These are phyloP conservation scores for Corythoichthys intestinalis DNA, from an alignment of 2,113 vertebrate genomes.

Conservation along the genomic window DNA sequence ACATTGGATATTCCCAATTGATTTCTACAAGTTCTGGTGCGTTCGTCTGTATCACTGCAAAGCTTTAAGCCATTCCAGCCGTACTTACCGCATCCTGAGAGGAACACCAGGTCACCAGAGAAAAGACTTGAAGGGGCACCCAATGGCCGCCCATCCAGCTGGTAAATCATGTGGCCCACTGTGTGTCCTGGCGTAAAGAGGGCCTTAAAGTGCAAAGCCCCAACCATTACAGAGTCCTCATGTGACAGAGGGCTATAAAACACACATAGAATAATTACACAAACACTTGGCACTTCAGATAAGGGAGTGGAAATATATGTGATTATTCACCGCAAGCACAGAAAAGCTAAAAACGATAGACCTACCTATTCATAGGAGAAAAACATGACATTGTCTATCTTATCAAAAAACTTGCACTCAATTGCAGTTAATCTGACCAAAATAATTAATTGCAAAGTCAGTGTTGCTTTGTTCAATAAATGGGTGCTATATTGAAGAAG, in stretches of 20 bases:
- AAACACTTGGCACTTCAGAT: not conserved
- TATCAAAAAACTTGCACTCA: not conserved
- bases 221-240: conserved; percentile 81
- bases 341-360: not conserved
- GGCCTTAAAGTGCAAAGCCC: conserved; percentile 81
- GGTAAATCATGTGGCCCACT: conserved; percentile 90
- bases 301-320: not conserved
- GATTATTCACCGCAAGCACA: not conserved
- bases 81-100: conserved; percentile 89
- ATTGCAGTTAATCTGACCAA: conserved; percentile 3
- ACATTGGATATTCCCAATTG: too few species aligned
- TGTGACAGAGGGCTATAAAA: conserved; percentile 80
- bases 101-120: conserved; percentile 94
- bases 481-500: not conserved
- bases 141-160: conserved; percentile 79
- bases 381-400: not conserved
- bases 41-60: too few species aligned
- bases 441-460: conserved; percentile 41
- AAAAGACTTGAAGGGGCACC: conserved; percentile 85
- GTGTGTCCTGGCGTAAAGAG: conserved; percentile 93
- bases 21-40: too few species aligned
- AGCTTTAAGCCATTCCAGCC: too few species aligned
- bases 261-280: conserved; percentile 1
- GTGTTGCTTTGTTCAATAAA: conserved; percentile 3
- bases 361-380: not conserved